Base-by-base conservation (phyloP, 1,140 invertebrate species). In the Drosophila rhopaloa region DNA sequence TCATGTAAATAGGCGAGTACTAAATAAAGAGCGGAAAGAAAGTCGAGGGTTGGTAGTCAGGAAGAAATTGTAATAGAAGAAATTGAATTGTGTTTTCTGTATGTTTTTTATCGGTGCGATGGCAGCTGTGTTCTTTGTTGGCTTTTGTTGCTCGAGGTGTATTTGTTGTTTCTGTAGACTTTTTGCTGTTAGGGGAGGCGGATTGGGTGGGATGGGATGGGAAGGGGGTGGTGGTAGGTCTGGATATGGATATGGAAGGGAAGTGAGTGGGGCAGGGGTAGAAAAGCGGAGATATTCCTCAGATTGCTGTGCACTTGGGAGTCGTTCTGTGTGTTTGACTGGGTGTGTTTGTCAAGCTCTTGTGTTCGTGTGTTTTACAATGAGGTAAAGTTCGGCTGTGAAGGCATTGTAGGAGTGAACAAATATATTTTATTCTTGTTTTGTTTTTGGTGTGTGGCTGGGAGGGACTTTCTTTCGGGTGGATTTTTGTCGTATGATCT, bases 361-460 rank as follows among this genome's bases (percentile, higher is more conserved):
- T 79, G 65, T 63, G 63, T 63, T 41, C 44, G 61, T 82, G 66
- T 86, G 84, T 86, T 81, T 88, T 88, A 88, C 84, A 88, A 88
- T 88, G 84, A 88, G 84, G 84, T 88, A 88, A 88, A 88, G 84
- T 89, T 88, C 80, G 84, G 84, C 80, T 77, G 84, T 88, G 83
- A 83, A 89, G 80, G 80, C 77, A 76, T 66, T 61, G 83, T 60
- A 88, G 72, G 73, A 88, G 77, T 72, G 79, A 76, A 79, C 65
- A 83, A 80, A 76, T 76, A 79, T 72, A 72, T 76, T 58, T 54
- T 62, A 56, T 51, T 70, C 14, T 65, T 61, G 59, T 76, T 44
- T 55, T 70, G 19, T 47, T 48, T 37, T 44, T 38, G 35, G 38
- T 48, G 60, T 59, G 51, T 13, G 24, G 44, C 43, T 37, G 27